Conservation (phyloP, 2,797 vertebrate genomes). For the Scolopax bukidnonensis region DNA sequence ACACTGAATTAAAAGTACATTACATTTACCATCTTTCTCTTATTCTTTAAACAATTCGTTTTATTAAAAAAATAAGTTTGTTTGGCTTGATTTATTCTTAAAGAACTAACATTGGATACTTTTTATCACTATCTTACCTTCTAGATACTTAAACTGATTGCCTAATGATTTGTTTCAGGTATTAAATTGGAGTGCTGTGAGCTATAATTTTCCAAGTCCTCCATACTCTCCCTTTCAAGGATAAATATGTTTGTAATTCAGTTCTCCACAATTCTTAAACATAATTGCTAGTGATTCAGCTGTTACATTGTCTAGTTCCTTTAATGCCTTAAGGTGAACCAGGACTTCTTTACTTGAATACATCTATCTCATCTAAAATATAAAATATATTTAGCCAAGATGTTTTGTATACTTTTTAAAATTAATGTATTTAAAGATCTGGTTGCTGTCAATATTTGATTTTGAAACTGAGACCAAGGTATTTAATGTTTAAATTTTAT, state of each 20-base stretch:
- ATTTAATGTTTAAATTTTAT: not conserved
- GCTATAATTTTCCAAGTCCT: slow-evolving; percentile 21
- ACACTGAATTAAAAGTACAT: not conserved
- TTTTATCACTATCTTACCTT: not conserved
- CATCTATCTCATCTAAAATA: not conserved
- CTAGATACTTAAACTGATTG: slow-evolving; percentile 13
- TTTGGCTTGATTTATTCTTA: not conserved
- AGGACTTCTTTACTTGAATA: not conserved
- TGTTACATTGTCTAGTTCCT: not conserved
- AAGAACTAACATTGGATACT: not conserved
- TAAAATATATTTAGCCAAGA: not conserved
- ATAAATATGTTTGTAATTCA: slow-evolving; percentile 14
- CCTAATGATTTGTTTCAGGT: slow-evolving; percentile 7
- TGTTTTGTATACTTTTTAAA: not conserved
- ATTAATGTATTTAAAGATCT: not conserved
- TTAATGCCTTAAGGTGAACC: not conserved
- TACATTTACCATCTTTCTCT: not conserved
- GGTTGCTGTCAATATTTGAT: not conserved
- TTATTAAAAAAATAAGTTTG: not conserved
- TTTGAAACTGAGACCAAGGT: not conserved
- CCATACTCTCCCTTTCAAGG: not conserved
- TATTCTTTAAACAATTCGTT: not conserved
- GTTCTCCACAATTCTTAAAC: not conserved
- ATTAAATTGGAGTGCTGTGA: slow-evolving; percentile 4
- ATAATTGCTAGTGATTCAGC: not conserved